A percentile compares a stretch with the other conserved stretches of the same genome.
These are phyloP conservation scores for Quiscalus mexicanus DNA, from an alignment of 2,113 vertebrate species.

Conservation along the genomic window DNA sequence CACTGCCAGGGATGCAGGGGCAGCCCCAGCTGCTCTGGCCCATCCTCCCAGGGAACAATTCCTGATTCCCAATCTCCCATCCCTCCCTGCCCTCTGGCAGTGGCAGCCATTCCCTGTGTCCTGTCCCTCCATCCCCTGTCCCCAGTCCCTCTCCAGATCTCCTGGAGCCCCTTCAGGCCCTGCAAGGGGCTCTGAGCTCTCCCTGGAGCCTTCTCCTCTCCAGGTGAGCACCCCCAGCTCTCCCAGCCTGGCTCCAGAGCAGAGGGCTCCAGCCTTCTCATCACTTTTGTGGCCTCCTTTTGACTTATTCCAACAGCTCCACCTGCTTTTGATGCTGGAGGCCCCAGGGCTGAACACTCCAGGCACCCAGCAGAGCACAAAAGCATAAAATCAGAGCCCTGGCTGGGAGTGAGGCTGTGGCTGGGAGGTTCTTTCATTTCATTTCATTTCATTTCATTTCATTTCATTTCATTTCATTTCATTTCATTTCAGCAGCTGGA, in stretches of 20 bases:
- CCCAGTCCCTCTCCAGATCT: not conserved
- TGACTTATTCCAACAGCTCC: not conserved
- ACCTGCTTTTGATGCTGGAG: not conserved
- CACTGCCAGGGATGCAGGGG: not conserved
- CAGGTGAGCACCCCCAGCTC: not conserved
- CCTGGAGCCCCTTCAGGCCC: not conserved
- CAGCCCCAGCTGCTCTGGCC: not conserved
- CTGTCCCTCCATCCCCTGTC: not conserved
- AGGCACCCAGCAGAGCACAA: not conserved
- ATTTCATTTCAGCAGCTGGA: not conserved
- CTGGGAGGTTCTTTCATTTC: not conserved
- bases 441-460: not conserved
- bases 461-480: not conserved
- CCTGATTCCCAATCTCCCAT: not conserved
- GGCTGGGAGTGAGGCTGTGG: not conserved
- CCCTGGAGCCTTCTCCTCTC: not conserved
- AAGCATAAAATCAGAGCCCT: not conserved
- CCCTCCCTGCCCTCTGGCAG: rapidly evolving
- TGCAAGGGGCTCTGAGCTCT: not conserved
- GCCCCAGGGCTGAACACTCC: not conserved
- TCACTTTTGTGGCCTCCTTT: not conserved
- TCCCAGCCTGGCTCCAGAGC: not conserved
- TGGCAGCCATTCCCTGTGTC: not conserved
- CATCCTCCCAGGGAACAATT: not conserved
- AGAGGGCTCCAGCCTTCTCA: not conserved